Conservation (phyloP, 2,888 invertebrate genomes). For the Cordilura impudica region DNA sequence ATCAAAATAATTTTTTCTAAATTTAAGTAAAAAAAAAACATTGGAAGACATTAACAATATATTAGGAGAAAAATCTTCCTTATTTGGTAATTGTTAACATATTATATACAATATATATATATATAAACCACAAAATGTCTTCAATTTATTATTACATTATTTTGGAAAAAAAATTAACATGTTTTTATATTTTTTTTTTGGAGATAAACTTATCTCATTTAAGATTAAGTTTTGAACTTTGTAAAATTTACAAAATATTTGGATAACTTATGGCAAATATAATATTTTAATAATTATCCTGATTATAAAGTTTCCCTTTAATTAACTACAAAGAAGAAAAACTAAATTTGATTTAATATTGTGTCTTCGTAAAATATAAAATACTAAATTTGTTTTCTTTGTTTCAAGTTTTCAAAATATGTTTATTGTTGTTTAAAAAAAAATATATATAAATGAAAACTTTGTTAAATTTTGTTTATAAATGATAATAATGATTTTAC, state of each 20-base stretch:
- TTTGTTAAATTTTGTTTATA: conserved; percentile 12
- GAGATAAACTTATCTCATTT: not conserved
- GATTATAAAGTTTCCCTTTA: too few relatives aligned
- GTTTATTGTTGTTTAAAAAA: conserved; percentile 16
- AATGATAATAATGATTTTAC: conserved; percentile 23
- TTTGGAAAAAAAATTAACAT: not conserved
- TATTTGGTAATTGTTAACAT: conserved; percentile 35
- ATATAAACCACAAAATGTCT: conserved; percentile 63
- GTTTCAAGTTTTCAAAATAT: not conserved
- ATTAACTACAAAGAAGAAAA: too few relatives aligned
- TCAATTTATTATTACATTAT: conserved; percentile 44
- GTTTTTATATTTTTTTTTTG: not conserved
- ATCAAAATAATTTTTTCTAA: conserved; percentile 34
- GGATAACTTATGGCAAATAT: not conserved
- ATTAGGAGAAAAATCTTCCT: conserved; percentile 34
- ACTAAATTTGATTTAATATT: too few relatives aligned
- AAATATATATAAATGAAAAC: conserved; percentile 1
- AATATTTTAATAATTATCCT: too few relatives aligned
- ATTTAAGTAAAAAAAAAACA: conserved; percentile 9
- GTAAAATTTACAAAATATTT: not conserved
- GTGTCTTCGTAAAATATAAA: not conserved
- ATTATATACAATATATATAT: conserved; percentile 24
- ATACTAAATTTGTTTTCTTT: not conserved
- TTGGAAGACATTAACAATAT: conserved; percentile 28
- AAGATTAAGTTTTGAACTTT: not conserved